Base-by-base conservation (phyloP, 2,113 vertebrate species). In the Vulpes vulpes region DNA sequence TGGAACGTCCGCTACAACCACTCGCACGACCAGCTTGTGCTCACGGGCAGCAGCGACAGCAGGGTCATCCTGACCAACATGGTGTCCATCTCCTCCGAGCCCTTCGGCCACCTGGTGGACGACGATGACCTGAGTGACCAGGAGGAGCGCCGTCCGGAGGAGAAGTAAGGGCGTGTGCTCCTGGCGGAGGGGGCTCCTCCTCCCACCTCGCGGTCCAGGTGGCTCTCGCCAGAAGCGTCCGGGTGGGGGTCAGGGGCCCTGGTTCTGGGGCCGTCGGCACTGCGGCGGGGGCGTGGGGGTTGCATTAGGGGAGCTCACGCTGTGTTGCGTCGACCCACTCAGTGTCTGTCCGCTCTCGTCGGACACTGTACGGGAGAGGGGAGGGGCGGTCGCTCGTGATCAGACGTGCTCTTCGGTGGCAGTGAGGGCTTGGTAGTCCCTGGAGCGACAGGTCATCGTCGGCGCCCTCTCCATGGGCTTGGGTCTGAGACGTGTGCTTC, bases 51-150 rank as follows among this genome's bases (percentile, higher is more conserved):
- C 99, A 99, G 99, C 55, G 99, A 99, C 98, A 99, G 99, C 99
- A 98, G 99, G 98, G 99, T 99, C 98, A 99, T 99, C 98, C 99
- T 99, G 69, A 99, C 99, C 98, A 99, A 99, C 97, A 99, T 99
- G 99, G 99, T 99, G 95, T 99, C 99, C 97, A 99, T 99, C 99
- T 99, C 99, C 97, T 99, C 99, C 0, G 99, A 99, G 98, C 99
- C 99, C 4, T 99, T 99, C 22, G 99, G 99, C 32, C 99, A 99
- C 98, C 98, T 99, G 98, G 99, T 99, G 96, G 99, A 99, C 8
- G 99, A 99, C 3, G 99, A 99, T 0, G 99, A 99, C 51, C 98
- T 99, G 90, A 99, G 99, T 73, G 99, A 99, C 93, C 99, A 99
- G 17, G 99, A 99, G 97, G 99, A 99, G 27, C 99, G 98, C 98